A percentile compares a stretch with the other conserved stretches of the same genome.
phyloP scores from a whole-genome alignment of 2,888 invertebrate genomes.

The Philopedon plagiatum region DNA sequence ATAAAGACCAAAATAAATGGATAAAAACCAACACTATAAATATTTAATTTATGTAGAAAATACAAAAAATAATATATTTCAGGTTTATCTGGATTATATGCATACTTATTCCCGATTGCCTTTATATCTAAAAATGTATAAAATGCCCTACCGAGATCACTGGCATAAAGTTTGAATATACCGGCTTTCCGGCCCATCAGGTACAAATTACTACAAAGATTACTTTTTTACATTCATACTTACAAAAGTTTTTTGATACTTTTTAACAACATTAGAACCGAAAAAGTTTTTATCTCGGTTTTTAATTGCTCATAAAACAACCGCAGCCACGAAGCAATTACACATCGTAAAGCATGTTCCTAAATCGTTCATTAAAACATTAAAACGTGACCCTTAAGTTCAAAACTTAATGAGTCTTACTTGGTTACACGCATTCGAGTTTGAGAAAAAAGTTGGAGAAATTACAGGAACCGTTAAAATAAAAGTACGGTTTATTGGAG shows the following conservation, averaged over 20 bases:
- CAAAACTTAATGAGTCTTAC: conserved; percentile 19
- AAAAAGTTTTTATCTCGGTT: neutral
- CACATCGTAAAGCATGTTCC: conserved; percentile 14
- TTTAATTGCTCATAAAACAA: conserved; percentile 20
- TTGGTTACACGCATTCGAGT: conserved; percentile 2
- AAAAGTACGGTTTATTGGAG: neutral
- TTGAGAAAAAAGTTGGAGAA: conserved; percentile 3
- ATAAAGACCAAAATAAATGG: no score
- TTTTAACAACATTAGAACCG: neutral
- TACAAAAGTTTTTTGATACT: conserved; percentile 16
- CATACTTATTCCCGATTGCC: no score
- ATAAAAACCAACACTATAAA: no score
- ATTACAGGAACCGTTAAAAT: neutral
- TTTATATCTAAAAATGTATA: no score
- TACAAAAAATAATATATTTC: no score
- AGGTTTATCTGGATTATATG: no score
- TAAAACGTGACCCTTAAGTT: conserved; percentile 19
- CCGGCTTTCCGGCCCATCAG: no score
- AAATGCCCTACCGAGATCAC: no score
- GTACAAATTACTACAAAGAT: no score
- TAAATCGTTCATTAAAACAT: conserved; percentile 20
- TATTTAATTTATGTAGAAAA: no score
- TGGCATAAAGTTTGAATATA: no score
- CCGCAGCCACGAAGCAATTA: conserved; percentile 13
- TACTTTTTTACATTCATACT: no score